A percentile compares a stretch with the other conserved stretches of the same genome.
phyloP scores from a whole-genome alignment of 2,113 vertebrate species.

The Megaceryle torquata region DNA sequence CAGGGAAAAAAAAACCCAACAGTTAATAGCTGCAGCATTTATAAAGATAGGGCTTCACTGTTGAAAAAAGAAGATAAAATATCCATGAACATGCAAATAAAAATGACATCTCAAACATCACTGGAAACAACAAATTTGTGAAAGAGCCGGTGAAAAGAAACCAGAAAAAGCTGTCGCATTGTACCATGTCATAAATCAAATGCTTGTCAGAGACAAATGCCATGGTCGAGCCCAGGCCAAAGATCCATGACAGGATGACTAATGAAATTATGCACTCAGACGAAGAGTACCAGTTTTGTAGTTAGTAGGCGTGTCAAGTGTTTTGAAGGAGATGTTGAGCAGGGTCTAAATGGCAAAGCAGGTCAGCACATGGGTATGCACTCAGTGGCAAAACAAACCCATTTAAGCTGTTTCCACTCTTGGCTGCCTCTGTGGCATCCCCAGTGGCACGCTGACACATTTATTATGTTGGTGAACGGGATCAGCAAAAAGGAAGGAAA shows the following conservation, averaged over 20 bases:
- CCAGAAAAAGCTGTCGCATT: neutral
- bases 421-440: neutral
- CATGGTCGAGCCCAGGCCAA: neutral
- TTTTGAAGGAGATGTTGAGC: neutral
- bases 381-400: neutral
- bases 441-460: neutral
- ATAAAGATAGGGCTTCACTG: neutral
- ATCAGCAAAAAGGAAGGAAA: constrained; percentile 20
- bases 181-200: neutral
- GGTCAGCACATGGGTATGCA: neutral
- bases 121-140: neutral
- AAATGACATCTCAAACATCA: neutral
- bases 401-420: neutral
- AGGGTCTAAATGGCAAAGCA: neutral
- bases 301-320: neutral
- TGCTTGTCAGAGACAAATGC: neutral
- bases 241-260: neutral
- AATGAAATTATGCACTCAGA: neutral
- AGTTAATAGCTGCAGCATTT: neutral
- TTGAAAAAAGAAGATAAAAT: neutral
- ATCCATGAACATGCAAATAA: neutral
- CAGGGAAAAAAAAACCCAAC: neutral
- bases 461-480: neutral
- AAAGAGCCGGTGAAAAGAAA: neutral
- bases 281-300: neutral